Evolutionary conservation across 1,140 invertebrate species (phyloP), one percentile per base, ranked within the genome.

Genomic region (Trinorchestia longiramus): DNA sequence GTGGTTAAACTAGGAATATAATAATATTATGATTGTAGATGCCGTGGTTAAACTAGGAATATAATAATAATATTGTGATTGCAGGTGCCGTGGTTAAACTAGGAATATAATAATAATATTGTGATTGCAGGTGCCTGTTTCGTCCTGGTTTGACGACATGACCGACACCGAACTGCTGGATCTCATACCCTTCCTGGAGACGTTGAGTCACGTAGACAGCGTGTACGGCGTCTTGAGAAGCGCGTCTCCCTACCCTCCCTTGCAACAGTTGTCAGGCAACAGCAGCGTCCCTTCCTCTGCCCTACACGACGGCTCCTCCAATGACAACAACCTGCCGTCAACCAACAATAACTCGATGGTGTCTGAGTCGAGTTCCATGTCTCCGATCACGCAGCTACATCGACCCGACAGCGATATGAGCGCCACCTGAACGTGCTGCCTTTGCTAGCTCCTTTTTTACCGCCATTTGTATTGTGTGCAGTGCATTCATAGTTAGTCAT

Each of bases 111-210:
- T 23, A 11, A 3, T 3, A 77, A 36, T 77, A 1, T 1, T 41
- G 41, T 90, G 92, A 43, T 8, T n/a, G 0, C 97, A 99, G 99
- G 99, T 99, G 97, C 99, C 99, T 97, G 99, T 99, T 96, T 98
- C 98, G 97, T 99, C 99, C 96, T 99, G 99, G 99, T 99, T 99
- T 97, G 99, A 99, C 97, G 99, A 99, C 97, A 99, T 99, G 98
- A 98, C 98, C 97, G 99, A 99, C 97, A 98, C 98, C 95, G 99
- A 99, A 97, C 98, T 99, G 91, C 98, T 99, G 97, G 99, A 99
- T 97, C 98, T 99, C 97, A 99, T 99, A 97, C 99, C 99, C 96
- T 99, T 99, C 97, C 99, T 99, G 97, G 99, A 99, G 97, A 99
- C 99, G 97, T 98, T 99, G 96, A 99, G 99, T 97, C 99, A 98